Conservation (phyloP, 2,113 vertebrate genomes). For the Callaeas wilsoni region DNA sequence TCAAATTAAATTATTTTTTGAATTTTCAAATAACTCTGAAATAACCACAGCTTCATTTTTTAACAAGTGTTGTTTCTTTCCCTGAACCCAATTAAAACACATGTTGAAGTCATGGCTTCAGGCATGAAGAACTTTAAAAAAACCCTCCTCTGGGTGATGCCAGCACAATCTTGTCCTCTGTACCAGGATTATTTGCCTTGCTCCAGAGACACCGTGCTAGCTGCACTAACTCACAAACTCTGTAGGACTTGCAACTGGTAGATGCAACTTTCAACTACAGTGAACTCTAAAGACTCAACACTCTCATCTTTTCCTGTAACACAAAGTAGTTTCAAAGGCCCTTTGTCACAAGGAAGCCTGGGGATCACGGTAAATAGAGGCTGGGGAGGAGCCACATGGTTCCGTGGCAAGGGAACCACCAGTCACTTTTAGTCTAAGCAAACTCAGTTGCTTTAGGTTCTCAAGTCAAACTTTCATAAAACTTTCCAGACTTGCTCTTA, state of each 20-base stretch:
- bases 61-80: background rate
- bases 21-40: background rate
- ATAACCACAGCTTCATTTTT: background rate
- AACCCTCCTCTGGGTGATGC: rapidly evolving
- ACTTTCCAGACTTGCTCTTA: background rate
- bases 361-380: background rate
- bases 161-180: background rate
- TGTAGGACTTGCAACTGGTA: background rate
- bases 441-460: background rate
- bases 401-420: background rate
- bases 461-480: background rate
- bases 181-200: background rate
- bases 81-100: background rate
- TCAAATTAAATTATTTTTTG: background rate
- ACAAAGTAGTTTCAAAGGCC: background rate
- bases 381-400: background rate
- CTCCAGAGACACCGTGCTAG: background rate
- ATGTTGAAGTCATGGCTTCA: background rate
- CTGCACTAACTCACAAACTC: background rate
- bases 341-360: background rate
- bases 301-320: background rate
- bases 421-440: background rate
- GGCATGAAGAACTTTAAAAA: background rate
- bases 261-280: background rate
- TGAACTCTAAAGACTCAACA: background rate